phyloP scores from a whole-genome alignment of 2,797 vertebrate species.

The Pangasius sanitwongsei region DNA sequence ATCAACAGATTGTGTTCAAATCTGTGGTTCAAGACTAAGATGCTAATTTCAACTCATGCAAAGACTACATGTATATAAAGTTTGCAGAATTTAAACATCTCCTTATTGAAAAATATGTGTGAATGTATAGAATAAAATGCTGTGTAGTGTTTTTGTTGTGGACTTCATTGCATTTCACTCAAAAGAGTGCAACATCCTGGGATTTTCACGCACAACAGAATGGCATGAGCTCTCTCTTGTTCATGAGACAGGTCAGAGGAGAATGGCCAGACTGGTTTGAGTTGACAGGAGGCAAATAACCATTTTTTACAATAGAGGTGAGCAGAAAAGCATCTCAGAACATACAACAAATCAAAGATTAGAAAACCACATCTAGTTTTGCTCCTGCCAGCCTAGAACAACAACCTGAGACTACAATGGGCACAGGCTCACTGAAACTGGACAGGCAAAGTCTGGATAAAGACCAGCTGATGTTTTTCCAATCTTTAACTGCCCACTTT shows the following conservation, averaged over 20 bases:
- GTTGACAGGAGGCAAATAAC: not conserved
- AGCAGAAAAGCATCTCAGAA: not conserved
- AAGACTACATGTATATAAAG: not conserved
- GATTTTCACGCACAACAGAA: not conserved
- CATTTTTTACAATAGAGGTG: not conserved
- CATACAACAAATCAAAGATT: no score
- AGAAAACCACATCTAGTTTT: no score
- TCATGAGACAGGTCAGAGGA: not conserved
- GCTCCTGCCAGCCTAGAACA: no score
- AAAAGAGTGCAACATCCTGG: not conserved
- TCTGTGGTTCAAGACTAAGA: constrained; percentile 5
- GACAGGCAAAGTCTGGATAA: no score
- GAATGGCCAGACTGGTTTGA: not conserved
- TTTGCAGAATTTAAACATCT: not conserved
- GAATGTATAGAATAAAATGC: not conserved
- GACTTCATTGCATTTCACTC: not conserved
- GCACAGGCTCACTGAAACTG: not conserved
- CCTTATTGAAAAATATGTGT: not conserved
- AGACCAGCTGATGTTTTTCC: no score
- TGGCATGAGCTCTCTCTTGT: not conserved
- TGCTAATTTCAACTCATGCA: not conserved
- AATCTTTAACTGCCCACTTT: no score
- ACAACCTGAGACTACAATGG: no score
- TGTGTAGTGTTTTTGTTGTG: not conserved
- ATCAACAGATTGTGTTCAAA: constrained; percentile 37